Conservation (phyloP, 2,888 invertebrate genomes). For the Drosophila sordidapex region DNA sequence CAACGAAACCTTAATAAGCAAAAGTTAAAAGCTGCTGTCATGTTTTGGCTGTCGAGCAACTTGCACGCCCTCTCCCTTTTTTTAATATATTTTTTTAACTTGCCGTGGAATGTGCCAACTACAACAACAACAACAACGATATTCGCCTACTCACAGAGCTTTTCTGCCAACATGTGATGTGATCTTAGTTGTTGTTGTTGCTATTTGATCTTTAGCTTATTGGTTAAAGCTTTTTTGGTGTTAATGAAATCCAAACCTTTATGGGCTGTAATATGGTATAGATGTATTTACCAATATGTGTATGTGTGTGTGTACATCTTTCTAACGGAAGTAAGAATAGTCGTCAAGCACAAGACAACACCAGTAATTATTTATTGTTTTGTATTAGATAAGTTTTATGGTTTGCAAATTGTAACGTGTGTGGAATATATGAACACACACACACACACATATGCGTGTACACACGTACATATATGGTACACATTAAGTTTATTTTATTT, state of each 20-base stretch:
- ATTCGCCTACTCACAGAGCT: slow-evolving; percentile 45
- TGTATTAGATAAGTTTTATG: slow-evolving; percentile 29
- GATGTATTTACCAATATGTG: not conserved
- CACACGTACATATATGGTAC: not conserved
- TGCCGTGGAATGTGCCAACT: slow-evolving; percentile 34
- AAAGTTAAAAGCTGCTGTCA: slow-evolving; percentile 46
- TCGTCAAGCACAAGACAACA: not conserved
- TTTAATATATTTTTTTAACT: not conserved
- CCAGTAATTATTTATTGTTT: slow-evolving; percentile 13
- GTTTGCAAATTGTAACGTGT: slow-evolving; percentile 17
- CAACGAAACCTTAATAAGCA: slow-evolving; percentile 43
- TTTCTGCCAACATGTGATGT: slow-evolving; percentile 43
- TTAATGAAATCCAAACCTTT: slow-evolving; percentile 31
- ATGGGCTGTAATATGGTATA: slow-evolving; percentile 3
- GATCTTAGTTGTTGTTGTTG: slow-evolving; percentile 30
- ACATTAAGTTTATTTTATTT: slow-evolving; percentile 13
- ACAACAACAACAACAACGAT: slow-evolving; percentile 18
- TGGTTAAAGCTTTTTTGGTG: slow-evolving; percentile 30
- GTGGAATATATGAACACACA: not conserved
- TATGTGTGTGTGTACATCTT: not conserved
- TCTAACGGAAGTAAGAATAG: slow-evolving; percentile 14
- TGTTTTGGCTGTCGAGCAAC: slow-evolving; percentile 59
- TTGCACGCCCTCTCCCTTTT: slow-evolving; percentile 61
- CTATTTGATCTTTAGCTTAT: slow-evolving; percentile 45
- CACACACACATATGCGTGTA: not conserved